Evolutionary conservation across 2,797 vertebrate genomes (phyloP).

Genomic region (Gymnoscopelus braueri): DNA sequence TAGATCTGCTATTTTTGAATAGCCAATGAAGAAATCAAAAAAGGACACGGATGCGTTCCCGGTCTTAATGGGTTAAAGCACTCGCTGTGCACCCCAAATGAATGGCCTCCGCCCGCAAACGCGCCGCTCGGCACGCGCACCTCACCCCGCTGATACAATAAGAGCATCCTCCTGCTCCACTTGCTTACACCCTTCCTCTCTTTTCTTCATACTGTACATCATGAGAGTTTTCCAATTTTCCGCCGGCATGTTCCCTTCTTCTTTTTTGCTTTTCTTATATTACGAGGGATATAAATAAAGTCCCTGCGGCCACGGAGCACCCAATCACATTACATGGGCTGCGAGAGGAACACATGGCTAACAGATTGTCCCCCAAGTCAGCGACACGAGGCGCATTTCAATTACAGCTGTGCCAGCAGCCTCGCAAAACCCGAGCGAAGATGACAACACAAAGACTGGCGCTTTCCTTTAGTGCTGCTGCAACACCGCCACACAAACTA

Average conservation of each 20-base stretch:
- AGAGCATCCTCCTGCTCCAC: slow-evolving; percentile 54
- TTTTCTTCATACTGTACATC: slow-evolving; percentile 65
- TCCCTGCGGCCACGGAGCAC: slow-evolving; percentile 71
- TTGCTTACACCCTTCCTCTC: slow-evolving; percentile 44
- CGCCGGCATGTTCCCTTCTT: slow-evolving; percentile 72
- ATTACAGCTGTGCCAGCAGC: slow-evolving; percentile 74
- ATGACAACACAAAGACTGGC: slow-evolving; percentile 62
- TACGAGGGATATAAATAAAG: slow-evolving; percentile 88
- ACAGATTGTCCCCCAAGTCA: slow-evolving; percentile 87
- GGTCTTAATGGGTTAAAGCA: slow-evolving; percentile 37
- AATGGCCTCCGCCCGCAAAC: slow-evolving; percentile 43
- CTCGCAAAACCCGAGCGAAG: slow-evolving; percentile 7
- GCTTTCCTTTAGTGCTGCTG: slow-evolving; percentile 54
- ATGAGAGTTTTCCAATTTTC: slow-evolving; percentile 84
- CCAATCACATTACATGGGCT: slow-evolving; percentile 84
- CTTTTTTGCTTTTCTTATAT: slow-evolving; percentile 45
- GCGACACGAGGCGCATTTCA: slow-evolving; percentile 83
- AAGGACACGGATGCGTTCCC: too few species aligned
- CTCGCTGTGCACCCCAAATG: slow-evolving; percentile 43
- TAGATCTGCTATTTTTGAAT: too few species aligned
- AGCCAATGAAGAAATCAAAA: too few species aligned
- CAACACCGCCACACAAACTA: slow-evolving; percentile 46
- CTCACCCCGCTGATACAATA: slow-evolving; percentile 46
- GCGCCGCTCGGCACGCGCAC: slow-evolving; percentile 31
- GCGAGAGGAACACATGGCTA: slow-evolving; percentile 83